Evolutionary conservation across 2,888 invertebrate species (phyloP).

Genomic region (Fabriciana adippe): DNA sequence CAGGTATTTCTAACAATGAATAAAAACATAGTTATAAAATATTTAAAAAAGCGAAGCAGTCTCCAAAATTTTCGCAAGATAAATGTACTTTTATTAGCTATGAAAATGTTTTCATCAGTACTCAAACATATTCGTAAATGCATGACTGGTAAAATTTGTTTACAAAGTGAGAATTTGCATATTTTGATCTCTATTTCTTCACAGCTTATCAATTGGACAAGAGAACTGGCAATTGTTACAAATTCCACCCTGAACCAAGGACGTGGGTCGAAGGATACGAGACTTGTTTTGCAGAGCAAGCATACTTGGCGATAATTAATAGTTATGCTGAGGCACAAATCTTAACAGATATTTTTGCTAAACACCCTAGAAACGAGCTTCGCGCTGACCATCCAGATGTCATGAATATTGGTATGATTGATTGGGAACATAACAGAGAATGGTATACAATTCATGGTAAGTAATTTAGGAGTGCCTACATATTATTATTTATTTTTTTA

Average conservation of each 20-base stretch:
- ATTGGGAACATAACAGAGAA: slow-evolving; percentile 26
- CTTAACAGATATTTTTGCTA: slow-evolving; percentile 15
- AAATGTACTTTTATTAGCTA: no score
- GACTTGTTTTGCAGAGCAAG: slow-evolving; percentile 30
- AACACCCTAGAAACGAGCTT: not conserved
- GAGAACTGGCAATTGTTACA: slow-evolving; percentile 26
- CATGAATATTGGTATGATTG: slow-evolving; percentile 26
- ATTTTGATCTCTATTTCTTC: slow-evolving; percentile 4
- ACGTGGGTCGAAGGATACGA: slow-evolving; percentile 24
- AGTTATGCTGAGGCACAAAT: slow-evolving; percentile 40
- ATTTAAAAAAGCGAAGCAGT: no score
- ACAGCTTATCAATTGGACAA: slow-evolving; percentile 9
- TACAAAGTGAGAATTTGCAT: no score
- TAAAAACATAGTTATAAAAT: no score
- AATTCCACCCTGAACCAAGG: slow-evolving; percentile 15
- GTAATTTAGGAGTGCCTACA: not conserved
- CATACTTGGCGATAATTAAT: slow-evolving; percentile 41
- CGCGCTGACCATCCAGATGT: not conserved
- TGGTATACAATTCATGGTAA: slow-evolving; percentile 35
- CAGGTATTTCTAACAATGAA: slow-evolving; percentile 27
- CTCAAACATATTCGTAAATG: no score
- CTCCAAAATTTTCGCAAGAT: no score
- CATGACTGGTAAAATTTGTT: no score
- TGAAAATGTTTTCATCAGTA: no score
- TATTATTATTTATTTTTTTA: no score